Evolutionary conservation across 2,888 invertebrate genomes (phyloP), one percentile per base, ranked within the genome.

Genomic region (Cephus sareptanus): DNA sequence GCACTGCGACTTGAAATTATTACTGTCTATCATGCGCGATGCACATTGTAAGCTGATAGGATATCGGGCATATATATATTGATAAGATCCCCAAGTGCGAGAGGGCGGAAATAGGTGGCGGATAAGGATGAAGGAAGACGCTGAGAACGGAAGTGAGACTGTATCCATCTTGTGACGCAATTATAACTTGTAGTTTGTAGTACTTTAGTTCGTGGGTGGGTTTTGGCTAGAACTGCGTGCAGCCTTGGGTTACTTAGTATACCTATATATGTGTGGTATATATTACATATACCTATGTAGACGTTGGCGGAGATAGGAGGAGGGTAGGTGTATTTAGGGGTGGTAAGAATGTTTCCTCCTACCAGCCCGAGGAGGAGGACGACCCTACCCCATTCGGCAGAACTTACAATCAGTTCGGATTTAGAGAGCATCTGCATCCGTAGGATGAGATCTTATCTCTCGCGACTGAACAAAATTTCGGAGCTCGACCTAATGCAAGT

Each of bases 111-210:
- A 56, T 56, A 9, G 23, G 56, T 23, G 9, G 0, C 23, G 56
- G 56, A 56, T 56, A 78, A 74, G 77, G 81, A 81, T 80, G 81
- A 73, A 80, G 76, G 79, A 81, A 79, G 77, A 40, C 40, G 76
- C 34, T 15, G 75, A 81, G 79, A 77, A 76, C 78, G 78, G 81
- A 83, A 83, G 80, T 78, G 82, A 79, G 81, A 78, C 69, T 82
- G 83, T 81, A 85, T 85, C 86, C 87, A 85, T 85, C 85, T 84
- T 82, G 81, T 81, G 84, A 84, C 83, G 86, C 84, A 88, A 88
- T 88, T 88, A 88, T 87, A 87, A 87, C 84, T 87, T 86, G 83
- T 84, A 82, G 83, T 86, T 83, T 79, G 83, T 79, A 81, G 79
- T 82, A 84, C 81, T 81, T 83, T 81, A 80, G 81, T 84, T 85